Evolutionary conservation across 2,797 vertebrate genomes (phyloP), one percentile per base, ranked within the genome.

Genomic region (Melanotaenia parkinsoni): DNA sequence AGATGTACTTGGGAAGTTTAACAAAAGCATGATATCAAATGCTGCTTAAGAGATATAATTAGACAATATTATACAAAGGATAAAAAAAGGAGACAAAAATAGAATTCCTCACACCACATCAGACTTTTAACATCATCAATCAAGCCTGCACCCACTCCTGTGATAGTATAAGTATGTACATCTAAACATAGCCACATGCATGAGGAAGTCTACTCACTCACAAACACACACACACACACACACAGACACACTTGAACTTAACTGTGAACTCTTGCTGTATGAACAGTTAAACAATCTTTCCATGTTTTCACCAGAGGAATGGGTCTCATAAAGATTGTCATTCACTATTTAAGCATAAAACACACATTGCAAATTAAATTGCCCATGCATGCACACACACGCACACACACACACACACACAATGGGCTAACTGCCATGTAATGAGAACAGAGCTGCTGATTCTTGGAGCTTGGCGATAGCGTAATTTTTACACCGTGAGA

Each of bases 401-500:
- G 53, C 70, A 58, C 30, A 40, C 50, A 50, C 50, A 60, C 53
- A 70, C 57, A 32, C 50, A 70, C 69, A 71, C 61, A 74, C 14
- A 72, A 24, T 33, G 66, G 78, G 62, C 66, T 45, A 57, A 13
- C 80, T 18, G 74, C 84, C 79, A 82, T 80, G 70, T 65, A 80
- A 70, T 69, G 81, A 67, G 84, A 76, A 90, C 82, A 88, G 85
- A 79, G 84, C 83, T 73, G 86, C 86, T 82, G 89, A 86, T 86
- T 89, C 89, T 86, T 53, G 70, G 88, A 88, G 81, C 71, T 70
- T 24, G 13, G 72, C n/a, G 79, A 89, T 86, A 86, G 86, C 77
- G 77, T 90, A 72, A 93, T 84, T 90, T 91, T 89, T 91, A 89
- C 86, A 90, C 90, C 84, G 88, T 93, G 92, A 93, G 92, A 93